phyloP scores from a whole-genome alignment of 1,140 invertebrate species.

The Prorops nasuta region DNA sequence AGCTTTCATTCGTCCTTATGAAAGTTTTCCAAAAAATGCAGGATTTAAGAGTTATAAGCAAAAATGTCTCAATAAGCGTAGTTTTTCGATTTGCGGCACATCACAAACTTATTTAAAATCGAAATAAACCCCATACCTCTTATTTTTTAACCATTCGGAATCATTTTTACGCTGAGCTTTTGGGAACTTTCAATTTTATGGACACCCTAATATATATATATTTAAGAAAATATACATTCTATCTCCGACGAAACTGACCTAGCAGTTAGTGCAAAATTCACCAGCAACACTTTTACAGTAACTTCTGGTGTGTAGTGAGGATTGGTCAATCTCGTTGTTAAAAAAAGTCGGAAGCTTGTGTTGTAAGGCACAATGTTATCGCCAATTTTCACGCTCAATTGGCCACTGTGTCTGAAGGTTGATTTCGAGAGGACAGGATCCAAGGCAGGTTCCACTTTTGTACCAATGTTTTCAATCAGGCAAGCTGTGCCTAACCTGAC shows the following conservation, averaged over 20 bases:
- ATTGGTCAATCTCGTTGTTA: constrained; percentile 71
- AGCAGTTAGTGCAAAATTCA: constrained; percentile 70
- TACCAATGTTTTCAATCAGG: constrained; percentile 64
- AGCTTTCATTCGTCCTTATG: no score
- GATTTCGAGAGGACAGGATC: constrained; percentile 63
- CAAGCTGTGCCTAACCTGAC: constrained; percentile 69
- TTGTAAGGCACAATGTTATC: constrained; percentile 67
- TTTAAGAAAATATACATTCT: no score
- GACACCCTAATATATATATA: no score
- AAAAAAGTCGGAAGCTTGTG: constrained; percentile 64
- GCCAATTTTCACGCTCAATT: constrained; percentile 59
- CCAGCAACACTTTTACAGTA: constrained; percentile 65
- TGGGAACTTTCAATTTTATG: no score
- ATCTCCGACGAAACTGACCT: constrained; percentile 55
- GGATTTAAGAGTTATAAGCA: no score
- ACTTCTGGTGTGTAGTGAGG: constrained; percentile 73
- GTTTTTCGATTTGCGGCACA: no score
- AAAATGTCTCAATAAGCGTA: no score
- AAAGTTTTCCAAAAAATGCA: no score
- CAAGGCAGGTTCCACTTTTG: constrained; percentile 65
- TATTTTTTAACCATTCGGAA: no score
- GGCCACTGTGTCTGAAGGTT: constrained; percentile 55
- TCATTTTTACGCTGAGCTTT: no score
- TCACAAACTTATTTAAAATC: no score
- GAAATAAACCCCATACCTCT: no score